Base-by-base conservation (phyloP, 2,888 invertebrate species). In the Cephus pygmeus region DNA sequence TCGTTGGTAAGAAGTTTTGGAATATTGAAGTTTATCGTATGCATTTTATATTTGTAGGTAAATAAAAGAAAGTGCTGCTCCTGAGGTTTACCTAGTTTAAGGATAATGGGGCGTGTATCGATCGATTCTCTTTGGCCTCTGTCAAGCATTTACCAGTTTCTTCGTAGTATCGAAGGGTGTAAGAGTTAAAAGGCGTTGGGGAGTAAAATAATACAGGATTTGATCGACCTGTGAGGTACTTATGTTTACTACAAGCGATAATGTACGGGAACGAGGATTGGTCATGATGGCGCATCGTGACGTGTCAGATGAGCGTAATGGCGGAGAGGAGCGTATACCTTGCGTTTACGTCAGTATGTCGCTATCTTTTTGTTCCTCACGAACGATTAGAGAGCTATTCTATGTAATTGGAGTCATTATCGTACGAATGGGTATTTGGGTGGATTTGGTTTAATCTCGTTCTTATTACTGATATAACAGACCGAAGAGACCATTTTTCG, bases 321-420 rank as follows among this genome's bases (percentile, higher is more conserved):
- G 56, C 56, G 56, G 77, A 71, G 75, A 77, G 77, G 77, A 75
- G 71, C 23, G 56, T 56, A 56, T 23, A 23, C 56, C 23, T 56
- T 56, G 23, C 56, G 56, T 85, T 83, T 86, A 81, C 85, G 86
- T 87, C 87, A 86, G 78, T 84, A 82, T 81, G 75, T 84, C 76
- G 83, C 82, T 86, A 86, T 88, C 84, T 85, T 83, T 88, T 86
- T 88, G 84, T 56, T 6, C 15, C 4, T 9, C 23, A 9, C 15
- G 23, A 56, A 23, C 56, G 23, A 56, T 9, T 2, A 23, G 35
- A 35, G 40, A 40, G 23, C 23, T 56, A 15, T 23, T 56, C 56
- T 23, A 2, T 56, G 2, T 1, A 56, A 23, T 56, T 23, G 23
- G 9, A 56, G 23, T 56, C 56, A 0, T 23, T 40, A 40, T 40